Conservation (phyloP, 2,113 vertebrate species). For the Neolamprologus longior region DNA sequence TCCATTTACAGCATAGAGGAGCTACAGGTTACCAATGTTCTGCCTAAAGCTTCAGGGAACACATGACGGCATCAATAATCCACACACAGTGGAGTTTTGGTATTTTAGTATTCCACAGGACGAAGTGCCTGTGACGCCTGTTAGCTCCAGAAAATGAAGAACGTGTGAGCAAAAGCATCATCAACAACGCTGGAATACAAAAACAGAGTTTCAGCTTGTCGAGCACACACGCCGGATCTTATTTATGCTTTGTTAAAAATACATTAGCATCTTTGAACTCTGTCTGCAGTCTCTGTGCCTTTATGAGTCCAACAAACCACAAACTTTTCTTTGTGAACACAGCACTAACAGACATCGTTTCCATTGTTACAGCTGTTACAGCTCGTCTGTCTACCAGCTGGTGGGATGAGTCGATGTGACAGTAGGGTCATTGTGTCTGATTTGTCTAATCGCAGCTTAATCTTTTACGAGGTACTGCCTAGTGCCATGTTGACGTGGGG, state of each 20-base stretch:
- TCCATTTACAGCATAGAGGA: conserved; percentile 35
- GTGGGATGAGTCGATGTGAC: background rate
- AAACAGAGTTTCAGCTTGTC: background rate
- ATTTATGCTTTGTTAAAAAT: background rate
- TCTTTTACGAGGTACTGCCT: conserved; percentile 38
- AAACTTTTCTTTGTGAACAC: background rate
- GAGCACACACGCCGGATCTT: background rate
- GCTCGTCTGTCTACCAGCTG: background rate
- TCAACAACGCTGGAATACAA: background rate
- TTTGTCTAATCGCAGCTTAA: conserved; percentile 25
- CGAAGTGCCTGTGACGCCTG: conserved; percentile 25
- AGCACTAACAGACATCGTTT: background rate
- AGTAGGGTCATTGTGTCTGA: conserved; percentile 20
- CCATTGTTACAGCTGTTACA: background rate
- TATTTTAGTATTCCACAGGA: conserved; percentile 27
- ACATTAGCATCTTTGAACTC: background rate
- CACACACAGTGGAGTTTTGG: background rate
- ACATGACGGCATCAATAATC: conserved; percentile 20
- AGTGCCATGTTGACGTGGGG: background rate
- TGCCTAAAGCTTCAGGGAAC: conserved; percentile 26
- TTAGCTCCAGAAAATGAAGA: conserved; percentile 29
- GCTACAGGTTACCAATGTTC: conserved; percentile 24
- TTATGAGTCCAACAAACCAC: background rate
- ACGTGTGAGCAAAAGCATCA: background rate
- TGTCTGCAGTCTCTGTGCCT: background rate